phyloP scores from a whole-genome alignment of 2,113 vertebrate species.

The Zosterops pallidus region DNA sequence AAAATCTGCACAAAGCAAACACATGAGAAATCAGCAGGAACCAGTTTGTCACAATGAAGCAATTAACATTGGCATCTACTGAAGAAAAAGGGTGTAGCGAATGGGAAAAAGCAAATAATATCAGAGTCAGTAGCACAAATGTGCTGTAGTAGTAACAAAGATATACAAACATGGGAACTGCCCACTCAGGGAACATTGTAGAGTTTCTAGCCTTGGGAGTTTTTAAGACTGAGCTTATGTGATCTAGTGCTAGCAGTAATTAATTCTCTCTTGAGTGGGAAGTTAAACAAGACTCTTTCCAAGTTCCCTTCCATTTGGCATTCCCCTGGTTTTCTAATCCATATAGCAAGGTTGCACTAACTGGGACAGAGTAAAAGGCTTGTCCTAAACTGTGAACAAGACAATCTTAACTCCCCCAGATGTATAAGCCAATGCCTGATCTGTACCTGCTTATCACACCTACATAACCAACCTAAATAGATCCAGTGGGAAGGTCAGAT shows the following conservation, averaged over 20 bases:
- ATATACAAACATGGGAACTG: neutral
- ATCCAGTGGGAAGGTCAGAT: neutral
- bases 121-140: neutral
- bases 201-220: neutral
- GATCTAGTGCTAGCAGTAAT: neutral
- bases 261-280: neutral
- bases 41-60: neutral
- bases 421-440: neutral
- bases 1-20: constrained; percentile 84
- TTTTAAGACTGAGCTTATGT: neutral
- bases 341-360: neutral
- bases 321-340: neutral
- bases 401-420: neutral
- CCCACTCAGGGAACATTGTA: neutral
- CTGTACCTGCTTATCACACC: neutral
- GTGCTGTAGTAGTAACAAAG: neutral
- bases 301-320: neutral
- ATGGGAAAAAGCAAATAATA: neutral
- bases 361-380: neutral
- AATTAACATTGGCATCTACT: neutral
- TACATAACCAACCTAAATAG: neutral
- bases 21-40: constrained; percentile 8
- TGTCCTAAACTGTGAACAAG: neutral
- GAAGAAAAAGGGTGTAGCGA: neutral
- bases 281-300: neutral